Base-by-base conservation (phyloP, 2,113 vertebrate species). In the Colossoma macropomum region DNA sequence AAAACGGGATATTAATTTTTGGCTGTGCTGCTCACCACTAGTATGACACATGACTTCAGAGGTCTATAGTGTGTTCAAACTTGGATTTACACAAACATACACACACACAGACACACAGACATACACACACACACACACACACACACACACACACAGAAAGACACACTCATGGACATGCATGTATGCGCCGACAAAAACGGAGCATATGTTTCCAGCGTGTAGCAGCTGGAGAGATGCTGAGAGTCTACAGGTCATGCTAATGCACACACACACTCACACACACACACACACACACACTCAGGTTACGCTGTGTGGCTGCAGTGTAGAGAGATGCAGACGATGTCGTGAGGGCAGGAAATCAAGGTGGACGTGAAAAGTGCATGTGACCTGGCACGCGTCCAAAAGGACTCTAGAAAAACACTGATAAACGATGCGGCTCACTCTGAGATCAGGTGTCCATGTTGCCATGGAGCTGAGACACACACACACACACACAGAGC, bases 191-290 rank as follows among this genome's bases (percentile, higher is more conserved):
- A 78, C 70, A 79, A 87, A 92, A 77, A 86, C 78, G 84, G 79
- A 92, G 87, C 94, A 94, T 92, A 94, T 93, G 93, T 88, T 89
- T 91, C 88, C 89, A 89, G 87, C 68, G 74, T 60, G 89, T 89
- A 91, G 89, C 92, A 94, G 90, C 93, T 92, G 92, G 90, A 92
- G 90, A 93, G 92, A 92, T 92, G 92, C 88, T 93, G 92, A 89
- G 90, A 92, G 91, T 93, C 91, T 84, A 94, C 93, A 91, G 92
- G 93, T 95, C 93, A 90, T 86, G 90, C 63, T 74, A 87, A 91
- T 89, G 92, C 91, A 92, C 90, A 92, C 85, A 85, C 75, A 63
- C 75, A 63, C 75, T 28, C 75, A 63, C 74, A 41, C 32, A 60
- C 75, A 63, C 75, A 63, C 75, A 48, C 75, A 63, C 74, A 41